A percentile compares a stretch with the other conserved stretches of the same genome.
Evolutionary conservation across 2,888 invertebrate species (phyloP).

Genomic region (Acleris holmiana): DNA sequence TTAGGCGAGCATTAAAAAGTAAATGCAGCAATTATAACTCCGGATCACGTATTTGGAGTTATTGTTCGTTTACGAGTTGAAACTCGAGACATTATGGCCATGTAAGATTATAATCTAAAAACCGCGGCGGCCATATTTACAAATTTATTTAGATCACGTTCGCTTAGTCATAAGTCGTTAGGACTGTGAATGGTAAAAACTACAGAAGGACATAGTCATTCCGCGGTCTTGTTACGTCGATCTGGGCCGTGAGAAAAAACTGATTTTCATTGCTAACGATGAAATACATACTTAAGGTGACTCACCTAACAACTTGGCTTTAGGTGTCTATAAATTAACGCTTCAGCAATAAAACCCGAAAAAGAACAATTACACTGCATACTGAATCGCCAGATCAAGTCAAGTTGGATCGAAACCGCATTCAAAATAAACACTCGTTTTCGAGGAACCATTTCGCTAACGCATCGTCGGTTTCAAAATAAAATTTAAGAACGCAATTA

Average conservation of each 20-base stretch:
- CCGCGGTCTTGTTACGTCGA: slow-evolving; percentile 57
- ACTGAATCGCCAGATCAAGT: slow-evolving; percentile 68
- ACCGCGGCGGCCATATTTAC: slow-evolving; percentile 61
- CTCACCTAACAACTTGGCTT: slow-evolving; percentile 54
- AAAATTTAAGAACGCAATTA: slow-evolving; percentile 77
- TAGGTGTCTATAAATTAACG: slow-evolving; percentile 71
- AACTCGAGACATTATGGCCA: slow-evolving; percentile 68
- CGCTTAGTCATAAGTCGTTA: slow-evolving; percentile 74
- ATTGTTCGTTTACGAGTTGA: slow-evolving; percentile 69
- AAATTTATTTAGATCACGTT: slow-evolving; percentile 77
- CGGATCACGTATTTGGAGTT: slow-evolving; percentile 76
- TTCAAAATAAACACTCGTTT: slow-evolving; percentile 58
- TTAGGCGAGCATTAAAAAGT: slow-evolving; percentile 57
- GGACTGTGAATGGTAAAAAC: slow-evolving; percentile 57
- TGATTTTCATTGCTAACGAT: slow-evolving; percentile 45
- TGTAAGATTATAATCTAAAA: slow-evolving; percentile 71
- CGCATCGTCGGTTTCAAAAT: slow-evolving; percentile 76
- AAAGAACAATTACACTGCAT: slow-evolving; percentile 61
- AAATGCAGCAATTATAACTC: slow-evolving; percentile 58
- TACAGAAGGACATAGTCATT: slow-evolving; percentile 63
- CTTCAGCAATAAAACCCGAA: slow-evolving; percentile 68
- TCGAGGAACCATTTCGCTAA: slow-evolving; percentile 52
- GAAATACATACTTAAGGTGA: slow-evolving; percentile 37
- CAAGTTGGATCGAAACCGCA: slow-evolving; percentile 56
- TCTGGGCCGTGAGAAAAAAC: slow-evolving; percentile 71